These are phyloP conservation scores for Zosterops borbonicus DNA, from an alignment of 2,113 vertebrate species.

Conservation along the genomic window DNA sequence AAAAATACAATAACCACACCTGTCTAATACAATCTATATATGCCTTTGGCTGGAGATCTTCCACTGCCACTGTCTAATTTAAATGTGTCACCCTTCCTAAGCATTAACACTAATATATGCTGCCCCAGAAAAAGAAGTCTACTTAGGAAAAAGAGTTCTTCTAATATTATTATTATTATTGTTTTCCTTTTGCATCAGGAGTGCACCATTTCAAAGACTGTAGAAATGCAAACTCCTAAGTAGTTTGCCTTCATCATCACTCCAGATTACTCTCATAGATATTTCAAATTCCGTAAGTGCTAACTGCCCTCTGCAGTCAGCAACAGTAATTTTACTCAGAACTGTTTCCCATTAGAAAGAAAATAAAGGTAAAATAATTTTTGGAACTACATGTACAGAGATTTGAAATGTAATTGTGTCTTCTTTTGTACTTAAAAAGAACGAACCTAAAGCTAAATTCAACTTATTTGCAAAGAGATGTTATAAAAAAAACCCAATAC, in stretches of 20 bases:
- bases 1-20: background rate
- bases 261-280: background rate
- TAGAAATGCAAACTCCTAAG: background rate
- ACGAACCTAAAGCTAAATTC: background rate
- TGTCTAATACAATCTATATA: background rate
- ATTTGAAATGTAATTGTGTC: background rate
- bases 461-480: background rate
- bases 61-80: background rate
- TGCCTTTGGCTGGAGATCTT: background rate
- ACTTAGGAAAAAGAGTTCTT: background rate
- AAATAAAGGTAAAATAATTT: background rate
- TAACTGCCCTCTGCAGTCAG: background rate
- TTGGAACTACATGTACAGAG: background rate
- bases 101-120: background rate
- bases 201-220: background rate
- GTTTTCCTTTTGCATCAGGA: background rate
- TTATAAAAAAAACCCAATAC: background rate
- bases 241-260: background rate
- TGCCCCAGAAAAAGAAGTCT: background rate
- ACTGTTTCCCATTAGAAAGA: background rate
- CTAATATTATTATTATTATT: background rate
- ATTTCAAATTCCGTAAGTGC: background rate
- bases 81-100: background rate
- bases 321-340: background rate
- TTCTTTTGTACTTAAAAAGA: background rate